Base-by-base conservation (phyloP, 2,888 invertebrate genomes). In the Periphyllus acericola region DNA sequence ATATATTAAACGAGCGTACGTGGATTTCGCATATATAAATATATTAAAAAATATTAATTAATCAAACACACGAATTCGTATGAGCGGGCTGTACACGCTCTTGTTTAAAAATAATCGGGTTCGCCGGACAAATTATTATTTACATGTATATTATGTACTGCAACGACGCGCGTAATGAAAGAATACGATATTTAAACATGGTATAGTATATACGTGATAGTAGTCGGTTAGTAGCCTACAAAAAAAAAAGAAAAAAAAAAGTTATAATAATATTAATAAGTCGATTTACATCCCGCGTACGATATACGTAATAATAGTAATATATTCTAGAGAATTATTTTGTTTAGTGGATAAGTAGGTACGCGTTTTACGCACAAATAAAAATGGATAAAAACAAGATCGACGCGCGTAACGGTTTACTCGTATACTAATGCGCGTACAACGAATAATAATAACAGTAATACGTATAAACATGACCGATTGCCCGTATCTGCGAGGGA, bases 331-430 rank as follows among this genome's bases (percentile, higher is more conserved):
- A n/a, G n/a, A n/a, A n/a, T n/a, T n/a, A n/a, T n/a, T n/a, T n/a
- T n/a, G n/a, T n/a, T n/a, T n/a, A n/a, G n/a, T n/a, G n/a, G n/a
- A n/a, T 14, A 46, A 46, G 3, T 46, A 14, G 1, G 5, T 46
- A 3, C 21, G 21, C 21, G 55, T 55, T 4, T 55, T 55, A 21
- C 55, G 5, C 60, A 21, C 60, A 17, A 55, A 55, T 19, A 60
- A 60, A 60, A 60, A 60, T 25, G 25, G 5, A 60, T 6, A 6
- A 60, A 60, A 60, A 46, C 46, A 46, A 46, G 21, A 25, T 25
- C 60, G 21, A 60, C 25, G 80, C 17, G 25, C 80, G 60, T 80
- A 66, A 19, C 80, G 60, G 60, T 80, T 80, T 60, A n/a, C 60
- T 80, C 79, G 79, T n/a, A 4, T 5, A 3, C 19, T 25, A 60